These are phyloP conservation scores for Helobdella robusta DNA, from an alignment of 2,888 invertebrate species.

Conservation along the genomic window DNA sequence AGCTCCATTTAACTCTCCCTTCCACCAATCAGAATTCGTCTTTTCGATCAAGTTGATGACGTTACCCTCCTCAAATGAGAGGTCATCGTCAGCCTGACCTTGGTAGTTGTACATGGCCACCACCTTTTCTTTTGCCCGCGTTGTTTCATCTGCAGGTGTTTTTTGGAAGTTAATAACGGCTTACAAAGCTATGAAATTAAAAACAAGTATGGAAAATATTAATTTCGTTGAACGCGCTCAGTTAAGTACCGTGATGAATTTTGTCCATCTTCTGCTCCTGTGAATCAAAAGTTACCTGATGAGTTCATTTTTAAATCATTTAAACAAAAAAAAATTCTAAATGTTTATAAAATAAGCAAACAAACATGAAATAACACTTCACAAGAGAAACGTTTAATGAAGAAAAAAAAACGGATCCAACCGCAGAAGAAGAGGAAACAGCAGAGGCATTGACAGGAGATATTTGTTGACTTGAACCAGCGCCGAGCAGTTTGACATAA, in stretches of 20 bases:
- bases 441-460: constrained; percentile 40
- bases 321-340: background rate
- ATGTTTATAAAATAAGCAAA: no score
- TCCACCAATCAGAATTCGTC: constrained; percentile 96
- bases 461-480: constrained; percentile 46
- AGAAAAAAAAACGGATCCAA: background rate
- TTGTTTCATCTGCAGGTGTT: no score
- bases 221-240: no score
- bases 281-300: no score
- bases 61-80: constrained; percentile 47
- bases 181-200: no score
- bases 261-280: no score
- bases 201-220: no score
- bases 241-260: no score
- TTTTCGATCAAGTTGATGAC: constrained; percentile 59
- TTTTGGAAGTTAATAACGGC: no score
- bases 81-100: constrained; percentile 47
- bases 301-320: background rate
- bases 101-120: constrained; percentile 45
- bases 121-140: constrained; percentile 79
- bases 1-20: constrained; percentile 75
- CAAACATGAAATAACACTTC: no score
- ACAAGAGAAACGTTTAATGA: background rate
- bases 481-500: constrained; percentile 67
- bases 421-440: no score